Evolutionary conservation across 2,888 invertebrate species (phyloP).

Genomic region (Cephus sareptanus): DNA sequence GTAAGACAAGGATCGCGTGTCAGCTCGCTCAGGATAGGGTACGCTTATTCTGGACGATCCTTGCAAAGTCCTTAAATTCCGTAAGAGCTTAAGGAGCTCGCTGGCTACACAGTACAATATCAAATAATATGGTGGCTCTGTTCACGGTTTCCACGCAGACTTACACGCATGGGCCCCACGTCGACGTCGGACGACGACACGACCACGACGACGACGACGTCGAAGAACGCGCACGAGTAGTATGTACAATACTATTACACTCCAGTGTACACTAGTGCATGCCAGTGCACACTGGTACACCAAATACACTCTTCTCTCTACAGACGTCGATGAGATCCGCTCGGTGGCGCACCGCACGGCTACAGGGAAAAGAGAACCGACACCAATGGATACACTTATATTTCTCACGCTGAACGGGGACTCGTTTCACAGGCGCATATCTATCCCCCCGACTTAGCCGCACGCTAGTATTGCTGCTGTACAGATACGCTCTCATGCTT

Average conservation of each 20-base stretch:
- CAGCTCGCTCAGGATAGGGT: not conserved
- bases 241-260: not conserved
- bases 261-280: slow-evolving; percentile 8
- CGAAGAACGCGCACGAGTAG: slow-evolving; percentile 23
- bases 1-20: not conserved
- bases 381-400: slow-evolving; percentile 1
- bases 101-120: slow-evolving; percentile 41
- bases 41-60: not conserved
- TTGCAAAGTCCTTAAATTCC: not conserved
- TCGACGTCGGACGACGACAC: slow-evolving; percentile 22
- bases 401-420: not conserved
- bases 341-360: slow-evolving; percentile 37
- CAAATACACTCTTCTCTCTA: slow-evolving; percentile 10
- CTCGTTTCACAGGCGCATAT: slow-evolving; percentile 1
- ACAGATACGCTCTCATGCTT: not conserved
- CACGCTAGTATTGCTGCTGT: not conserved
- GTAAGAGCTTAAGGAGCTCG: slow-evolving; percentile 19
- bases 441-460: not conserved
- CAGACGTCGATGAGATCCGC: slow-evolving; percentile 35
- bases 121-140: slow-evolving; percentile 57
- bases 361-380: slow-evolving; percentile 11
- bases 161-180: slow-evolving; percentile 32
- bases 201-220: slow-evolving; percentile 25
- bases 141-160: slow-evolving; percentile 47
- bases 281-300: slow-evolving; percentile 9